Conservation (phyloP, 2,888 invertebrate genomes). For the Drosophila longiperda region DNA sequence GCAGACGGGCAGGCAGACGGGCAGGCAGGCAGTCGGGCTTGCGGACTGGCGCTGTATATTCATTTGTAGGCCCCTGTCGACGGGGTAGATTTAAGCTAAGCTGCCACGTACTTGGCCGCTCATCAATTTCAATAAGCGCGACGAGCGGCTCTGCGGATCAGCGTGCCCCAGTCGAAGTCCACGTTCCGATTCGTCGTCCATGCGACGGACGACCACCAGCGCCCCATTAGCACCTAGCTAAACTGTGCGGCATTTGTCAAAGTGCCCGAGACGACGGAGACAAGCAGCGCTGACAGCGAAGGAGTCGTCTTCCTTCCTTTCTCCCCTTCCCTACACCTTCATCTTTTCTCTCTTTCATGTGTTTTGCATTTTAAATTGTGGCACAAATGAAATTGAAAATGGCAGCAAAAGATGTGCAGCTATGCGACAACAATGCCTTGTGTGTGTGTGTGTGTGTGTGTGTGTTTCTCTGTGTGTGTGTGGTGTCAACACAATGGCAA, state of each 20-base stretch:
- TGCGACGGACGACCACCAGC: constrained; percentile 47
- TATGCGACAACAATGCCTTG: constrained; percentile 60
- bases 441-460: constrained; percentile 23
- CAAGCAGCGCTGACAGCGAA: constrained; percentile 13
- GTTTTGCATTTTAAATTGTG: constrained; percentile 81
- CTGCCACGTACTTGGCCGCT: constrained; percentile 76
- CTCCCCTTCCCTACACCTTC: background rate
- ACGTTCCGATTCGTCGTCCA: constrained; percentile 12
- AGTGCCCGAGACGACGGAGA: constrained; percentile 50
- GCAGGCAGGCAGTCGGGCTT: constrained; percentile 7
- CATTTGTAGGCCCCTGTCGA: constrained; percentile 33
- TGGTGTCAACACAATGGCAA: constrained; percentile 73
- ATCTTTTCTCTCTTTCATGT: constrained; percentile 48
- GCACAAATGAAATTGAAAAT: constrained; percentile 76
- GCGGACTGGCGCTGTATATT: constrained; percentile 5
- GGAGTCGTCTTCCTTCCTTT: background rate
- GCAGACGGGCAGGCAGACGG: constrained; percentile 8
- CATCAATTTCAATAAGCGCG: constrained; percentile 76
- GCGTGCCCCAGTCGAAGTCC: constrained; percentile 4
- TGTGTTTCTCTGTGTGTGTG: constrained; percentile 44
- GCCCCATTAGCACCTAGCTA: constrained; percentile 75
- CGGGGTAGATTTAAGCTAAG: constrained; percentile 71
- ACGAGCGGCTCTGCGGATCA: constrained; percentile 27
- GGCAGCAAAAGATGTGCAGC: constrained; percentile 73
- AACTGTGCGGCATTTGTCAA: constrained; percentile 71